These are phyloP conservation scores for Cephus nigrinus DNA, from an alignment of 2,888 invertebrate genomes.

Conservation along the genomic window DNA sequence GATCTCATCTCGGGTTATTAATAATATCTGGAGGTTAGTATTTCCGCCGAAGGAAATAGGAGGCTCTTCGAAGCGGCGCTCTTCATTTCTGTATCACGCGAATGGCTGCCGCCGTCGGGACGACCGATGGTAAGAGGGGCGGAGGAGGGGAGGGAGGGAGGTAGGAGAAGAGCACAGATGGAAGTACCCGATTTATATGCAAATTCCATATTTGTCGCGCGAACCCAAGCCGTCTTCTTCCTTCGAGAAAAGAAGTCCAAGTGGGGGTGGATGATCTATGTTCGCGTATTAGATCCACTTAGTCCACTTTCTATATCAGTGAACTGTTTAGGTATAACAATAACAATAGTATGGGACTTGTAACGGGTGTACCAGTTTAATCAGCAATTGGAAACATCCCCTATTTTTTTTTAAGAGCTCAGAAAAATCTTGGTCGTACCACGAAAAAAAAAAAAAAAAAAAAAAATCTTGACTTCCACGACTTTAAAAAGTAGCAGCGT, in stretches of 20 bases:
- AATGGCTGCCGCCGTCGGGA: slow-evolving; percentile 36
- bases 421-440: not conserved
- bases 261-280: not conserved
- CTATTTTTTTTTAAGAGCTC: not conserved
- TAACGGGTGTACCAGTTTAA: not conserved
- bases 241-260: slow-evolving; percentile 39
- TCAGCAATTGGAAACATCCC: not conserved
- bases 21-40: slow-evolving; percentile 65
- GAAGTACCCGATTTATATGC: slow-evolving; percentile 77
- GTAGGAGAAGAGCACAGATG: slow-evolving; percentile 69
- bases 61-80: slow-evolving; percentile 34
- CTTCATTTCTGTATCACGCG: slow-evolving; percentile 65
- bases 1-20: slow-evolving; percentile 64
- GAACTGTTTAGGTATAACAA: not conserved
- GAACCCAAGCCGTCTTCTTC: slow-evolving; percentile 10
- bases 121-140: slow-evolving; percentile 6
- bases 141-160: slow-evolving; percentile 9
- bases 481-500: not conserved
- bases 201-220: slow-evolving; percentile 75
- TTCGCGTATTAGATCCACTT: not conserved
- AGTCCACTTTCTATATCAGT: not conserved
- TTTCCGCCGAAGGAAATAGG: slow-evolving; percentile 55
- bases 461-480: not conserved
- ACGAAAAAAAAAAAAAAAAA: no score
- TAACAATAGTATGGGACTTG: not conserved